Evolutionary conservation across 2,797 vertebrate species (phyloP), one percentile per base, ranked within the genome.

Genomic region (Miichthys miiuy): DNA sequence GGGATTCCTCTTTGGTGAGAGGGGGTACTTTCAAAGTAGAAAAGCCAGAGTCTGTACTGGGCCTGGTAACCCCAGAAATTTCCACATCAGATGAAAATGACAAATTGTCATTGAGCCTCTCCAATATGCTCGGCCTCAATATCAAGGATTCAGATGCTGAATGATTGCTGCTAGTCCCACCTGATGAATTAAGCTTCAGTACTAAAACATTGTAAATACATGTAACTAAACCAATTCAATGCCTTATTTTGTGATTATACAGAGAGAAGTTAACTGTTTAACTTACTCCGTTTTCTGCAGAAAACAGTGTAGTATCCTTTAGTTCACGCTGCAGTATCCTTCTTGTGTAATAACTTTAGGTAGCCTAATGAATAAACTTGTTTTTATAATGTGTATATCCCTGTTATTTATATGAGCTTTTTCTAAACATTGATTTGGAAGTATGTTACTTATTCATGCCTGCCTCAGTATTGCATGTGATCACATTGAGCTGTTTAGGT

Each of bases 61-160:
- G 80, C 27, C 56, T 78, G n/a, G 41, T 63, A 1, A 44, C 57
- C 50, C 92, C 90, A 1, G 65, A 75, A 12, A 62, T 89, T 25
- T 81, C 75, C 0, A 57, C 73, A 58, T 55, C 77, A 18, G 83
- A 90, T 44, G 87, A 86, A 56, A 88, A 83, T 38, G 80, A 94
- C 10, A 94, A 92, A 80, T 16, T 94, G 57, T 83, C 92, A 9
- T 8, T 91, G 54, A 25, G 94, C 72, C 93, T 96, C 38, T 90
- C 94, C 66, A 95, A 96, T 50, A 95, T 95, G 94, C 93, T 96
- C 11, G 62, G 92, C 34, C 91, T 96, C 25, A 66, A 81, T 25
- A 60, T 74, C 21, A 72, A 86, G 23, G 76, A 86, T 46, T 67
- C 62, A 66, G 70, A 83, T 38, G 51, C 50, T 30, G 52, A 85